Conservation (phyloP, 2,113 vertebrate genomes). For the Probosciger aterrimus region DNA sequence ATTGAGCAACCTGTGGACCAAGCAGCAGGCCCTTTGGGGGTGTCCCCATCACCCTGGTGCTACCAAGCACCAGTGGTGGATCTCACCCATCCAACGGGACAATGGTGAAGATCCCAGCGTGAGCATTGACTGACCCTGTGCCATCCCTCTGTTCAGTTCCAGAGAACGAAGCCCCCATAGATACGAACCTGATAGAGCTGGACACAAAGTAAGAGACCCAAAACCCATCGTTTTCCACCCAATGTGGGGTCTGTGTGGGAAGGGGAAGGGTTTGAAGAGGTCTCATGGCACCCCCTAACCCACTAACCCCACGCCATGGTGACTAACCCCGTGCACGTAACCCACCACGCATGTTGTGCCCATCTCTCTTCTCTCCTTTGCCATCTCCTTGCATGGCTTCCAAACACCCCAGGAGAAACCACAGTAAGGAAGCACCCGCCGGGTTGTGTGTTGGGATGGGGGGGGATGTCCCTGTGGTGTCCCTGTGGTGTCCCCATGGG, state of each 20-base stretch:
- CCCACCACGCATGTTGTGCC: not conserved
- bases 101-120: not conserved
- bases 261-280: not conserved
- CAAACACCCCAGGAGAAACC: constrained; percentile 31
- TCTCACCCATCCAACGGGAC: not conserved
- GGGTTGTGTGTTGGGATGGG: not conserved
- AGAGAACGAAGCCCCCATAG: constrained; percentile 85
- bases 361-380: not conserved
- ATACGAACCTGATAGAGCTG: constrained; percentile 94
- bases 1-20: not conserved
- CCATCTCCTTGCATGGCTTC: constrained; percentile 1
- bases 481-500: not conserved
- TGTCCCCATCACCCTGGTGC: not conserved
- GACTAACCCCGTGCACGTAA: not conserved
- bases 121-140: not conserved
- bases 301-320: not conserved
- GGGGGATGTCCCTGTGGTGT: not conserved
- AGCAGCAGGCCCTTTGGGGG: not conserved
- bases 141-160: constrained; percentile 76
- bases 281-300: not conserved
- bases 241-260: not conserved
- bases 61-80: not conserved
- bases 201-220: constrained; percentile 89
- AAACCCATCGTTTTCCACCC: not conserved
- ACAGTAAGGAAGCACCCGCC: not conserved